Evolutionary conservation across 2,797 vertebrate species (phyloP).

Genomic region (Hypotaenidia okinawae): DNA sequence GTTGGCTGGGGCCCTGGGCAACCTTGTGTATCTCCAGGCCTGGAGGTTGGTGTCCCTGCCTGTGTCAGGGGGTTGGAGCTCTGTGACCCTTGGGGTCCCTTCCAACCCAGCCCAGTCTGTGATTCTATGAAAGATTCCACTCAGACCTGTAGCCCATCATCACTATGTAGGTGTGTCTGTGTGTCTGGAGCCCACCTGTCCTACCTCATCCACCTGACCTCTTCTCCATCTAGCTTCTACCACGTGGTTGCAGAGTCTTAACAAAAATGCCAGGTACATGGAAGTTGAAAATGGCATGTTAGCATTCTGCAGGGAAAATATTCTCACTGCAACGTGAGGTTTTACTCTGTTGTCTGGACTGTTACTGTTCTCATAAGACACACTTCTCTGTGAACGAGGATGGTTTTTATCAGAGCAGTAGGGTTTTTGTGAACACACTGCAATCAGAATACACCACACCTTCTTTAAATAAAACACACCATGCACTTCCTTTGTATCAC

Average conservation of each 20-base stretch:
- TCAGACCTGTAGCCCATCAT: rapidly evolving
- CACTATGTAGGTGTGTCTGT: neutral
- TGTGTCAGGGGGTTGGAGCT: too few relatives aligned
- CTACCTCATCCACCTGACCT: neutral
- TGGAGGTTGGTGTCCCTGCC: too few relatives aligned
- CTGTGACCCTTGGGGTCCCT: too few relatives aligned
- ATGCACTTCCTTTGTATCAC: neutral
- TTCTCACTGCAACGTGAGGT: neutral
- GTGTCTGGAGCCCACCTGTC: neutral
- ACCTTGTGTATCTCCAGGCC: too few relatives aligned
- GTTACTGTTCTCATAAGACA: neutral
- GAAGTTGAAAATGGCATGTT: neutral
- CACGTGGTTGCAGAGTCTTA: neutral
- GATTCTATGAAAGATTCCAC: neutral
- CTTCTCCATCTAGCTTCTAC: neutral
- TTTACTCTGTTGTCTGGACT: neutral
- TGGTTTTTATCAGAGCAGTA: neutral
- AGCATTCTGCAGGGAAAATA: neutral
- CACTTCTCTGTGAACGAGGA: neutral
- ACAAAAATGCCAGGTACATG: neutral
- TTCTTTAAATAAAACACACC: too few relatives aligned
- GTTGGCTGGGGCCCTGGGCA: too few relatives aligned
- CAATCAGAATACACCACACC: neutral
- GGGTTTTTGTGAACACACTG: neutral
- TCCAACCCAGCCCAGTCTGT: too few relatives aligned